Evolutionary conservation across 2,113 vertebrate species (phyloP), one percentile per base, ranked within the genome.

Genomic region (Manacus vitellinus): DNA sequence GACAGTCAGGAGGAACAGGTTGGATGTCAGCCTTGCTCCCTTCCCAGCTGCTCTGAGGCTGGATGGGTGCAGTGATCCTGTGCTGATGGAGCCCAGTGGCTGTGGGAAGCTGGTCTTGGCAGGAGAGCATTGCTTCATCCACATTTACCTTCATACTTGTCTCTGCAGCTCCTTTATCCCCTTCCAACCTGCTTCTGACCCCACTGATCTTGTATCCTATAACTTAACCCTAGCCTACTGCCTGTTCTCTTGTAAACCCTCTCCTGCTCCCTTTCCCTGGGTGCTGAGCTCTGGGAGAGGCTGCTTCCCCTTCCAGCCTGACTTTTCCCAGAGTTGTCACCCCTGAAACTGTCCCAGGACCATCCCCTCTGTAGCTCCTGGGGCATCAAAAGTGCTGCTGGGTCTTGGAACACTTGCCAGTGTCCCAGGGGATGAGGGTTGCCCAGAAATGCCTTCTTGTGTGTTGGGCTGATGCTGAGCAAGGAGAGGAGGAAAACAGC

Each of bases 61-160:
- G 85, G 68, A 13, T 75, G 46, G 24, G 24, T 22, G 25, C 43
- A 73, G 31, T 22, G 28, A 78, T 11, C 9, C 37, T 8, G 14
- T 55, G 41, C 46, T 49, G 41, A 19, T 17, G 14, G 33, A 51
- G 8, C 10, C 24, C 4, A 43, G 27, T 1, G 9, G 15, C 43
- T 72, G 25, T 23, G 51, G 46, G 58, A 75, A 35, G 47, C 28
- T 78, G 41, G 3, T 88, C 35, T 66, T 70, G 61, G 27, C 24
- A 22, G 46, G 18, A 67, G 22, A 70, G 14, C 21, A 6, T 71
- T 41, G 75, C 31, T 73, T 68, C 8, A 1, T 28, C 20, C 21
- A 3, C 0, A 0, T 33, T 55, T 24, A 27, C 39, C 25, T 83
- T 76, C 49, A 2, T 46, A 22, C 23, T 12, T 47, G 7, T 14